Conservation (phyloP, 2,797 vertebrate genomes). For the Rhinatrema bivittatum region DNA sequence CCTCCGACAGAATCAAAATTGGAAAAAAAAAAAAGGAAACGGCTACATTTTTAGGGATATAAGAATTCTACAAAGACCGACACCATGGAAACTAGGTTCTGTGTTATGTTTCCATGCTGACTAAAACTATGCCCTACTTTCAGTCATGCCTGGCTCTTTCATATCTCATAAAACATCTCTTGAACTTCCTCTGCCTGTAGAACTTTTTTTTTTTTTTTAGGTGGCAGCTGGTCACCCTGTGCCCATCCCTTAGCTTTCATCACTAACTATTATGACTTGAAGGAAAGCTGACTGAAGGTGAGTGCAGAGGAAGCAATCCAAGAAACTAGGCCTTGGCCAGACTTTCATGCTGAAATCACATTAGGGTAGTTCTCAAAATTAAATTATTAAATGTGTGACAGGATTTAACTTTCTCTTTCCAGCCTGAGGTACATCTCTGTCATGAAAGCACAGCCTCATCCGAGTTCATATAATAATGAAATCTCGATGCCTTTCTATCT, state of each 20-base stretch:
- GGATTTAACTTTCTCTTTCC: too few relatives aligned
- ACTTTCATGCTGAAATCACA: too few relatives aligned
- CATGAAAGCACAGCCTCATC: too few relatives aligned
- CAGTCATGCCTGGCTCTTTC: slow-evolving; percentile 27
- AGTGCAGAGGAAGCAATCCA: slow-evolving; percentile 6
- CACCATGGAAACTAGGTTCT: slow-evolving; percentile 45
- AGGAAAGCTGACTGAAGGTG: slow-evolving; percentile 7
- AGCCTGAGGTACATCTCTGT: too few relatives aligned
- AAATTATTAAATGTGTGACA: too few relatives aligned
- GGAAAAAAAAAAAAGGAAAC: slow-evolving; percentile 31
- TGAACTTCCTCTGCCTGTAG: slow-evolving; percentile 10
- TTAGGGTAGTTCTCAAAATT: too few relatives aligned
- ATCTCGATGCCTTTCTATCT: too few relatives aligned
- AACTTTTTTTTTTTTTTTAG: slow-evolving; percentile 28
- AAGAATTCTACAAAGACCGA: slow-evolving; percentile 42
- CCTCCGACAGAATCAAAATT: slow-evolving; percentile 30
- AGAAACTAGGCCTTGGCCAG: slow-evolving; percentile 1
- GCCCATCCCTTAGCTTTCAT: slow-evolving; percentile 24
- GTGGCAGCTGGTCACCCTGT: slow-evolving; percentile 20
- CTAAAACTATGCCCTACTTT: slow-evolving; percentile 41
- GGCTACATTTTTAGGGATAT: slow-evolving; percentile 18
- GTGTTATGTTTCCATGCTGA: slow-evolving; percentile 29
- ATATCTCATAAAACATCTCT: slow-evolving; percentile 24
- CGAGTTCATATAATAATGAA: too few relatives aligned
- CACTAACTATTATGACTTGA: slow-evolving; percentile 20